Evolutionary conservation across 2,888 invertebrate genomes (phyloP).

Genomic region (Furcula furcula): DNA sequence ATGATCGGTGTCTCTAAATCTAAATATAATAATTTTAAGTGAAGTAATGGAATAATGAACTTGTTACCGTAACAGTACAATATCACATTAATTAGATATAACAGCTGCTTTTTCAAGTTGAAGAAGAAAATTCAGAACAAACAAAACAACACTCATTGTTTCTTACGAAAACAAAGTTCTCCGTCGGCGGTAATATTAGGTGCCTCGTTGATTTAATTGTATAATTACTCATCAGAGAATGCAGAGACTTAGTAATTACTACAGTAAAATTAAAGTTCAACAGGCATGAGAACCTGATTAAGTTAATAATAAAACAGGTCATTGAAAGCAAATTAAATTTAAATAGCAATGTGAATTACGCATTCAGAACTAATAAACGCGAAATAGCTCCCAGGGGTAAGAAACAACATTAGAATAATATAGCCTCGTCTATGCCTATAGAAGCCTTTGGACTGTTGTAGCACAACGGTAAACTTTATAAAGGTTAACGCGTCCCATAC

Average conservation of each 20-base stretch:
- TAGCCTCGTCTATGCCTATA: constrained; percentile 7
- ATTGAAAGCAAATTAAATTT: background rate
- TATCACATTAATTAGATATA: constrained; percentile 25
- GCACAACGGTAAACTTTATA: constrained; percentile 19
- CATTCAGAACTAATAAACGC: constrained; percentile 21
- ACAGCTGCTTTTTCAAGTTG: constrained; percentile 34
- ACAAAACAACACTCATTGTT: constrained; percentile 55
- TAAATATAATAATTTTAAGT: constrained; percentile 8
- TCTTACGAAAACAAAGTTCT: constrained; percentile 58
- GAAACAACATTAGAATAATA: constrained; percentile 23
- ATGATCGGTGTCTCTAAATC: too few relatives aligned
- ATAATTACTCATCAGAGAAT: constrained; percentile 56
- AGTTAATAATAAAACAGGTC: background rate
- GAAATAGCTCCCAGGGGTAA: constrained; percentile 22
- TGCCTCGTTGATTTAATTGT: constrained; percentile 70
- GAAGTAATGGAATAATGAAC: background rate
- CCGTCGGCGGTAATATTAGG: constrained; percentile 50
- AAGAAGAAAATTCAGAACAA: constrained; percentile 44
- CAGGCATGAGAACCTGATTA: constrained; percentile 5
- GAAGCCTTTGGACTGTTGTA: constrained; percentile 17
- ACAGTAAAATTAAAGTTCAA: constrained; percentile 15
- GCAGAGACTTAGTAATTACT: constrained; percentile 16
- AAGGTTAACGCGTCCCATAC: constrained; percentile 36
- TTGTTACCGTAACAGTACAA: constrained; percentile 15
- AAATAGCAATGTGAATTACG: constrained; percentile 9